Percentiles rank a stretch among this genome's conserved stretches.
phyloP scores from a whole-genome alignment of 2,797 vertebrate genomes.

The Leucoraja ocellata region DNA sequence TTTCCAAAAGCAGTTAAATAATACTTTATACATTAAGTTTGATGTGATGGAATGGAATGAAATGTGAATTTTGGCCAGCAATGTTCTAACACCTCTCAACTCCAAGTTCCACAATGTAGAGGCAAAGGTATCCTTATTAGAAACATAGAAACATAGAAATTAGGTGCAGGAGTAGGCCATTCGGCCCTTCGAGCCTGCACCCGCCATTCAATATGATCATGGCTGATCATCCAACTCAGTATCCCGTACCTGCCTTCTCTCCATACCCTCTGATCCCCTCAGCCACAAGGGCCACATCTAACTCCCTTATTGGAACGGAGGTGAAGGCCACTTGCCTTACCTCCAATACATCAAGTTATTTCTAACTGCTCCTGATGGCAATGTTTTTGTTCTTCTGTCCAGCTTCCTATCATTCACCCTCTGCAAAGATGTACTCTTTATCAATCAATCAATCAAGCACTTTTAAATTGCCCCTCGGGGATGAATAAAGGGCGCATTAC shows the following conservation, averaged over 20 bases:
- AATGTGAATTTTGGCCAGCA: not conserved
- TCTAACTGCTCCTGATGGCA: not conserved
- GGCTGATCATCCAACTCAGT: too few species aligned
- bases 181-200: too few species aligned
- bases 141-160: too few species aligned
- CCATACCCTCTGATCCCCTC: too few species aligned
- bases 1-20: constrained; percentile 8
- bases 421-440: not conserved
- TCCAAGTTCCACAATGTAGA: not conserved
- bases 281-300: too few species aligned
- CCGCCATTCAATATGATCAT: too few species aligned
- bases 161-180: too few species aligned
- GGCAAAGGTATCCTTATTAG: not conserved
- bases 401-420: not conserved
- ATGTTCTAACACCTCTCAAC: not conserved
- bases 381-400: not conserved
- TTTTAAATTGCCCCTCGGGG: too few species aligned
- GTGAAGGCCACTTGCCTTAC: not conserved
- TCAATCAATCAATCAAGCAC: too few species aligned
- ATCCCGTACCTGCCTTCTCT: too few species aligned
- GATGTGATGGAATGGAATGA: not conserved
- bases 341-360: not conserved
- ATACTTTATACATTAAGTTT: not conserved
- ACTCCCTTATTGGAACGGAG: too few species aligned
- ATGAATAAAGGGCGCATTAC: too few species aligned